These are phyloP conservation scores for Mus spretus DNA, from an alignment of 2,797 vertebrate genomes.

Conservation along the genomic window DNA sequence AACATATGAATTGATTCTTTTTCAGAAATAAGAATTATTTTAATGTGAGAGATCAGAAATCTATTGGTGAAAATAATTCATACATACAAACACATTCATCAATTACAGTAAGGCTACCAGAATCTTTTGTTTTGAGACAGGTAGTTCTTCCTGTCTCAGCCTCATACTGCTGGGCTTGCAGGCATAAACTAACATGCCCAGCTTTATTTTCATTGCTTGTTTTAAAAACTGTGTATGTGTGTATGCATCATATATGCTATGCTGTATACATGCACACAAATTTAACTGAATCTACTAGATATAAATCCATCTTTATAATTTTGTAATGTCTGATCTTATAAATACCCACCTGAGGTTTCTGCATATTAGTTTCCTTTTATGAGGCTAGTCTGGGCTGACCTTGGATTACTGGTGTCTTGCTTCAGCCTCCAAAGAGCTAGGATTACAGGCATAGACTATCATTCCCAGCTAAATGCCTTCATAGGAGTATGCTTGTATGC, in stretches of 20 bases:
- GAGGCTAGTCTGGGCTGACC: background rate
- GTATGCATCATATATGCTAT: background rate
- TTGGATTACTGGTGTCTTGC: background rate
- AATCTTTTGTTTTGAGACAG: background rate
- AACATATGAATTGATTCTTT: background rate
- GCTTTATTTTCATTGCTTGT: slow-evolving; percentile 51
- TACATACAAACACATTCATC: background rate
- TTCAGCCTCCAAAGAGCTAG: background rate
- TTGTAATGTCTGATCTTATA: slow-evolving; percentile 31
- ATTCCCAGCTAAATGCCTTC: background rate
- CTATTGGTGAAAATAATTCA: slow-evolving; percentile 58
- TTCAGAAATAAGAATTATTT: slow-evolving; percentile 68
- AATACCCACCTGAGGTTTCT: slow-evolving; percentile 40
- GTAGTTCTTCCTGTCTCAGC: background rate
- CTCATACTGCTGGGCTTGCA: background rate
- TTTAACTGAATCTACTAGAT: slow-evolving; percentile 25
- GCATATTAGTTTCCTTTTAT: background rate
- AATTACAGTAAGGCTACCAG: slow-evolving; percentile 19
- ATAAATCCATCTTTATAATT: slow-evolving; percentile 56
- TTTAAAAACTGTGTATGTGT: background rate
- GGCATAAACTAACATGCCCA: background rate
- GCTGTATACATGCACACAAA: background rate
- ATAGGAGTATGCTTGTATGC: slow-evolving; percentile 22
- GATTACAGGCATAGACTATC: background rate
- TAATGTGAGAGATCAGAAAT: slow-evolving; percentile 44